These are phyloP conservation scores for Stenotaenia linearis DNA, from an alignment of 2,888 invertebrate species.

Conservation along the genomic window DNA sequence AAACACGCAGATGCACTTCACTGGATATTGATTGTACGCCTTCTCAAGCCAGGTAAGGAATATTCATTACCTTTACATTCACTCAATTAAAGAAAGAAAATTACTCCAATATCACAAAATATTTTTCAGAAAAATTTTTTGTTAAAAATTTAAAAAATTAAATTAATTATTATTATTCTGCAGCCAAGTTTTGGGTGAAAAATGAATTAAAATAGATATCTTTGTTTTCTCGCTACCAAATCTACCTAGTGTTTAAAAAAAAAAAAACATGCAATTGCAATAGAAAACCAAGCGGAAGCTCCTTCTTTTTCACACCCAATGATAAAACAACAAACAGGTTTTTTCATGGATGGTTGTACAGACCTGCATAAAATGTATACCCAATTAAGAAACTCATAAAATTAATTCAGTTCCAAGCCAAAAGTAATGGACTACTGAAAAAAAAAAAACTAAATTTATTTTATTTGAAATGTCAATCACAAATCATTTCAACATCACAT, in stretches of 20 bases:
- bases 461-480: not conserved
- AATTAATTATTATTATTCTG: too few relatives aligned
- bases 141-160: too few relatives aligned
- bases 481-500: not conserved
- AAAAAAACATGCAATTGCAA: not conserved
- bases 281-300: not conserved
- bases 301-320: not conserved
- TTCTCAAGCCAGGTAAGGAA: conserved; percentile 1
- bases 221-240: not conserved
- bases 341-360: not conserved
- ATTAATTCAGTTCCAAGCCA: not conserved
- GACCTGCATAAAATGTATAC: not conserved
- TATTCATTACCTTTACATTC: not conserved
- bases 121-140: too few relatives aligned
- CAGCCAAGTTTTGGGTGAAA: too few relatives aligned
- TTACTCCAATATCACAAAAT: not conserved
- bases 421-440: not conserved
- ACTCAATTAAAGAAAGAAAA: not conserved
- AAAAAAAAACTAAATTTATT: too few relatives aligned
- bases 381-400: not conserved
- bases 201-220: too few relatives aligned
- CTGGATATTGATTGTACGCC: conserved; percentile 1
- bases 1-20: not conserved
- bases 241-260: not conserved
- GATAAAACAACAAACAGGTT: not conserved